Percentiles rank a stretch among this genome's conserved stretches.
These are phyloP conservation scores for Noctua comes DNA, from an alignment of 2,888 invertebrate genomes.

Conservation along the genomic window DNA sequence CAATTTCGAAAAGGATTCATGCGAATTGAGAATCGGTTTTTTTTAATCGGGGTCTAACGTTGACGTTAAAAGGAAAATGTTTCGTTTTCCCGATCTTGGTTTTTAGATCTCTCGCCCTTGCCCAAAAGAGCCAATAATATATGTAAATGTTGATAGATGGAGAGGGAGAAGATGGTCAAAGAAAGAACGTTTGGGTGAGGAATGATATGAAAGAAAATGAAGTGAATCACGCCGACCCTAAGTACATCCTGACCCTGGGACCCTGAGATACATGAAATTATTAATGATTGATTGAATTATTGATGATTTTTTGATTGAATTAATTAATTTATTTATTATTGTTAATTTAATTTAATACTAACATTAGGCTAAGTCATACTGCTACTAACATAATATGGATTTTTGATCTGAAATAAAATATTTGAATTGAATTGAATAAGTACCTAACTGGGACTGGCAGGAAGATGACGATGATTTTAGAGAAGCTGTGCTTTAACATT, in stretches of 20 bases:
- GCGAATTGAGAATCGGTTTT: slow-evolving; percentile 8
- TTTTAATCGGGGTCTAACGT: not conserved
- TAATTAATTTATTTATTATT: no score
- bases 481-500: no score
- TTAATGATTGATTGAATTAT: no score
- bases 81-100: not conserved
- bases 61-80: not conserved
- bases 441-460: not conserved
- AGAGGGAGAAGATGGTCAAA: not conserved
- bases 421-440: no score
- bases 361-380: no score
- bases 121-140: not conserved
- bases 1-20: slow-evolving; percentile 14
- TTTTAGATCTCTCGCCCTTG: not conserved
- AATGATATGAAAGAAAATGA: not conserved
- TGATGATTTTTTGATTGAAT: no score
- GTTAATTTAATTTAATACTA: no score
- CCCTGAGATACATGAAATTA: no score
- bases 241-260: no score
- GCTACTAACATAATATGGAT: no score
- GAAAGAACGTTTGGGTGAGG: not conserved
- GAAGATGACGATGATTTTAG: not conserved
- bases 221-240: not conserved
- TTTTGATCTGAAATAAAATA: no score
- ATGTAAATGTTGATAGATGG: not conserved